Evolutionary conservation across 2,888 invertebrate genomes (phyloP), one percentile per base, ranked within the genome.

Genomic region (Acanthosoma haemorrhoidale): DNA sequence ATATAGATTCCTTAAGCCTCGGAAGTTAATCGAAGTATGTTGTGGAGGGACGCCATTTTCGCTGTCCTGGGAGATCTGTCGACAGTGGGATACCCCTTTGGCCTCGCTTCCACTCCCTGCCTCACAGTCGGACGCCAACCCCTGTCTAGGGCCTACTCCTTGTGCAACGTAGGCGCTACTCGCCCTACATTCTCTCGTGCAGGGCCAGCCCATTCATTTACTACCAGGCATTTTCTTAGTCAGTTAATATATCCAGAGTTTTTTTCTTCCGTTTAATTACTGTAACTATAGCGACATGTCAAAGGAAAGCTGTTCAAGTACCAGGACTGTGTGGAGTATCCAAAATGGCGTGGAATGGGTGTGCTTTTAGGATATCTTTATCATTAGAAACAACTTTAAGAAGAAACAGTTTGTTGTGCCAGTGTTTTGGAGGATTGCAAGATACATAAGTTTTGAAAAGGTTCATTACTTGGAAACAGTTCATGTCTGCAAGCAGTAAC

Each of bases 1-100:
- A 21, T 43, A 13, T 21, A 11, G 18, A 4, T 11, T 43, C 25
- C 43, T 43, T 43, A 3, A 2, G 25, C 25, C 5, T 21, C 4
- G 2, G n/a, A 43, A 43, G 3, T 43, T 43, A 43, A 16, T 41
- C 9, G 21, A 41, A 21, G 18, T 13, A 43, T 21, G 25, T n/a
- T n/a, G 72, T 57, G 43, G 51, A 36, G 15, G 15, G 70, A 21
- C 68, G 72, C 72, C 72, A 72, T 72, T 68, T 70, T 67, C 70
- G 68, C 57, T 59, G 68, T 72, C 72, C 72, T 70, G 72, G 68
- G 63, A 32, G 43, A 66, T 66, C 64, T 36, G 64, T 18, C 34
- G 18, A 63, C 66, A 16, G 25, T 39, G 69, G 70, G 69, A 34
- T 63, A 51, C 59, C 43, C 43, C 43, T 21, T 43, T 43, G 43